Base-by-base conservation (phyloP, 2,113 vertebrate genomes). In the Gopherus flavomarginatus region DNA sequence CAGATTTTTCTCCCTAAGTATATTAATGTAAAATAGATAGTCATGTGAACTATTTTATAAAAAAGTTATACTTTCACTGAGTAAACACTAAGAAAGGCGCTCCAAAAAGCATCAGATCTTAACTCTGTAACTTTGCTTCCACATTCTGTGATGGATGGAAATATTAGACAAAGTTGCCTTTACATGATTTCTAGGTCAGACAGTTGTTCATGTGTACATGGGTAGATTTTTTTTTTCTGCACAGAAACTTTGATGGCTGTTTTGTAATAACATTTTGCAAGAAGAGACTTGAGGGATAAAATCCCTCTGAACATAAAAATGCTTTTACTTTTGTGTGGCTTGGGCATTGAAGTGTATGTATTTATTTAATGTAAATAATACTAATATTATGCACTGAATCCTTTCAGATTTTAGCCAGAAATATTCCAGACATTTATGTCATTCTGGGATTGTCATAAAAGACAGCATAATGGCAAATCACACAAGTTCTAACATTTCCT, bases 381-480 rank as follows among this genome's bases (percentile, higher is more conserved):
- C 92, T 83, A 88, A 11, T 44, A 80, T 97, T 82, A 79, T 95
- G 90, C 0, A 0, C 85, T 49, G 56, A 93, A 90, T 94, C 84
- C 80, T 95, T 96, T 91, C 35, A 44, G 44, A 9, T 65, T 81
- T 86, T 72, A 19, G 2, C 88, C 93, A 95, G 86, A 93, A 96
- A 94, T 93, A 91, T 95, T 95, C 78, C 92, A 95, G 93, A 83
- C 95, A 91, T 96, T 97, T 96, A 87, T 94, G 83, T 85, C 84
- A 1, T 78, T 95, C 83, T 47, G 0, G 65, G 92, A 89, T 90
- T 97, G 95, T 96, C 94, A 96, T 93, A 96, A 93, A 96, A 97
- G 95, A 95, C 96, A 93, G 97, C 91, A 65, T 95, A 95, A 96
- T 96, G 94, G 96, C 96, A 97, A 96, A 96, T 96, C 94, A 95